Evolutionary conservation across 30 jellyfish, hydroid and myxozoan species (phyloP).

Genomic region (Aurelia aurita complex sp. Pacific): DNA sequence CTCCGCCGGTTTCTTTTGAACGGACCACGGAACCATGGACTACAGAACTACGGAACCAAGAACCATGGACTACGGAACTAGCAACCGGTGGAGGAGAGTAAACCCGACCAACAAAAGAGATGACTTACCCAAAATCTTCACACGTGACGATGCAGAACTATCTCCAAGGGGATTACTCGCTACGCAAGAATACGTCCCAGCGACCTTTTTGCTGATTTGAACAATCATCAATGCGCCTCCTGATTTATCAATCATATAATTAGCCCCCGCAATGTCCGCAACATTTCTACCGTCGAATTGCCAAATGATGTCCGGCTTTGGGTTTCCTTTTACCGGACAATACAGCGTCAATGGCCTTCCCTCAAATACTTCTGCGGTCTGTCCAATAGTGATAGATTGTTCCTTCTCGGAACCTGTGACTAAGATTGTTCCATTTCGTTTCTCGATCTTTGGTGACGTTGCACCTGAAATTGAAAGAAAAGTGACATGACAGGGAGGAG

Average conservation of each 20-base stretch:
- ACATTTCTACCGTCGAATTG: constrained; percentile 54
- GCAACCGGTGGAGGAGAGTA: too few relatives aligned
- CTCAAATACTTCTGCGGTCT: constrained; percentile 62
- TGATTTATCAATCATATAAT: constrained; percentile 62
- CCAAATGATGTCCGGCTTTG: constrained; percentile 81
- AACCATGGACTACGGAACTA: too few relatives aligned
- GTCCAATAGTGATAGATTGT: constrained; percentile 73
- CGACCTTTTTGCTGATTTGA: constrained; percentile 48
- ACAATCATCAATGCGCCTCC: constrained; percentile 79
- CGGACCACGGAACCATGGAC: too few relatives aligned
- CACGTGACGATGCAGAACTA: constrained; percentile 46
- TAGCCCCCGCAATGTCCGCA: constrained; percentile 9
- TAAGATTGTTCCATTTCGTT: constrained; percentile 32
- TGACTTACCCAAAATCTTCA: constrained; percentile 71
- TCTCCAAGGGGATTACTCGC: constrained; percentile 78
- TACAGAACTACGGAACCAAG: too few relatives aligned
- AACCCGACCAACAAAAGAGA: too few relatives aligned
- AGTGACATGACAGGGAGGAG: neutral
- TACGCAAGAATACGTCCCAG: constrained; percentile 76
- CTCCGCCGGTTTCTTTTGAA: too few relatives aligned
- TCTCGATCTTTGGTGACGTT: constrained; percentile 49
- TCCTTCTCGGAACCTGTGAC: constrained; percentile 35
- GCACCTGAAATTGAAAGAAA: constrained; percentile 46
- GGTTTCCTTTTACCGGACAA: constrained; percentile 76
- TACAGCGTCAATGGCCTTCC: constrained; percentile 76